Conservation (phyloP, 2,113 vertebrate genomes). For the Hippocampus comes region DNA sequence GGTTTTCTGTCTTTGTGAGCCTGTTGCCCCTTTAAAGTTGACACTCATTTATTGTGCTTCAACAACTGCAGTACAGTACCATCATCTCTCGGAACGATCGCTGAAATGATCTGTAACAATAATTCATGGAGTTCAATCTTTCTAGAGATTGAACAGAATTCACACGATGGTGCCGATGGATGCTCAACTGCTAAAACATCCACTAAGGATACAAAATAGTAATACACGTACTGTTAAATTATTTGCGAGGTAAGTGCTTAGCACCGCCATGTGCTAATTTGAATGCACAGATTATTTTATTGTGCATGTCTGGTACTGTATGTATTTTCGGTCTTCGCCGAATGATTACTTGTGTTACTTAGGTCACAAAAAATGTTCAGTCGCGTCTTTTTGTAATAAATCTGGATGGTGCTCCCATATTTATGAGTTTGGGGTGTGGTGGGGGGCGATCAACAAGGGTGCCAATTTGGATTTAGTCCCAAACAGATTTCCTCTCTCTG, state of each 20-base stretch:
- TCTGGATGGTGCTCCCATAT: slow-evolving; percentile 29
- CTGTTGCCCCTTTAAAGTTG: slow-evolving; percentile 46
- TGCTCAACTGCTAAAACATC: not conserved
- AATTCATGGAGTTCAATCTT: not conserved
- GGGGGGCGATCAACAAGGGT: slow-evolving; percentile 50
- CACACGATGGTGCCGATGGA: not conserved
- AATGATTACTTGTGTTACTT: not conserved
- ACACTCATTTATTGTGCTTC: slow-evolving; percentile 25
- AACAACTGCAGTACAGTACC: slow-evolving; percentile 17
- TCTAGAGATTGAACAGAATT: not conserved
- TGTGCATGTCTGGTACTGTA: not conserved
- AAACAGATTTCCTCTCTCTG: slow-evolving; percentile 69
- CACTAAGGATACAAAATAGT: not conserved
- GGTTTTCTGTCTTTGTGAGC: slow-evolving; percentile 35
- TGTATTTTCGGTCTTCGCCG: not conserved
- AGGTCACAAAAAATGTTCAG: not conserved
- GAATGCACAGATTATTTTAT: not conserved
- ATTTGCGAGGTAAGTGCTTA: not conserved
- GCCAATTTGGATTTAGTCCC: slow-evolving; percentile 71
- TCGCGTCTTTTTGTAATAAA: slow-evolving; percentile 5
- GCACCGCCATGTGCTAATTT: not conserved
- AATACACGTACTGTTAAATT: not conserved
- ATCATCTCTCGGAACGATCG: not conserved
- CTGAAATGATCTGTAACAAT: not conserved
- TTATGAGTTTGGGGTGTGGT: slow-evolving; percentile 11